Conservation (phyloP, 2,888 invertebrate species). For the Drosophila merina region DNA sequence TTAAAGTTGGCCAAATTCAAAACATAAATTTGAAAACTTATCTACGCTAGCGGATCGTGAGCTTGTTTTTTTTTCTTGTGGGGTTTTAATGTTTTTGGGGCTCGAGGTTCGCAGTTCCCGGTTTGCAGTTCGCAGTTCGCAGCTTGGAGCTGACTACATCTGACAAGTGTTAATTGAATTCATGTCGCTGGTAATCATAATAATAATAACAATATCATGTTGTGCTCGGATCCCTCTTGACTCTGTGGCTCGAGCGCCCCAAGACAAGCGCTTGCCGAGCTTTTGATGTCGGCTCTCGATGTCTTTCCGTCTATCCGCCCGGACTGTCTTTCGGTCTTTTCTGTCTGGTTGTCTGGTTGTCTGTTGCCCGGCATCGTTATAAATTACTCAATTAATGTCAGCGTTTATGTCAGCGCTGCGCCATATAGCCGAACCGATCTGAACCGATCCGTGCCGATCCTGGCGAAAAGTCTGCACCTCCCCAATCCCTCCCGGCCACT, state of each 20-base stretch:
- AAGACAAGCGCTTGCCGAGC: constrained; percentile 69
- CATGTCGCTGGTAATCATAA: constrained; percentile 83
- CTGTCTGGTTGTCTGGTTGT: constrained; percentile 10
- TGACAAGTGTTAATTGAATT: constrained; percentile 84
- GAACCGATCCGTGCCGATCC: constrained; percentile 45
- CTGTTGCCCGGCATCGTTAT: constrained; percentile 76
- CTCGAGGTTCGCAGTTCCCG: constrained; percentile 24
- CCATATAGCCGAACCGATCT: constrained; percentile 60
- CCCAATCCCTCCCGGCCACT: constrained; percentile 8
- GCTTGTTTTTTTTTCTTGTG: constrained; percentile 54
- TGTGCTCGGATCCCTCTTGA: constrained; percentile 54
- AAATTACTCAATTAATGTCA: constrained; percentile 83
- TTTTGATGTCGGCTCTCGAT: constrained; percentile 70
- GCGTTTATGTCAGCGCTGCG: constrained; percentile 76
- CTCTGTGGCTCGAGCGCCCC: constrained; percentile 61
- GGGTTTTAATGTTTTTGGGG: constrained; percentile 29
- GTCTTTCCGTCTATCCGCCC: constrained; percentile 48
- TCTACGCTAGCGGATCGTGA: constrained; percentile 68
- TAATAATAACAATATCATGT: constrained; percentile 81
- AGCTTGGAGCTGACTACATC: constrained; percentile 66
- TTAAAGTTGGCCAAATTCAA: constrained; percentile 57
- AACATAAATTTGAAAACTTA: constrained; percentile 71
- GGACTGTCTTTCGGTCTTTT: constrained; percentile 44
- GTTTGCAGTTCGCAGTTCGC: constrained; percentile 31
- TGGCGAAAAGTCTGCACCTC: constrained; percentile 3